Evolutionary conservation across 30 jellyfish, hydroid and myxozoan genomes (phyloP), one percentile per base, ranked within the genome.

Genomic region (Euphysa ruthae): DNA sequence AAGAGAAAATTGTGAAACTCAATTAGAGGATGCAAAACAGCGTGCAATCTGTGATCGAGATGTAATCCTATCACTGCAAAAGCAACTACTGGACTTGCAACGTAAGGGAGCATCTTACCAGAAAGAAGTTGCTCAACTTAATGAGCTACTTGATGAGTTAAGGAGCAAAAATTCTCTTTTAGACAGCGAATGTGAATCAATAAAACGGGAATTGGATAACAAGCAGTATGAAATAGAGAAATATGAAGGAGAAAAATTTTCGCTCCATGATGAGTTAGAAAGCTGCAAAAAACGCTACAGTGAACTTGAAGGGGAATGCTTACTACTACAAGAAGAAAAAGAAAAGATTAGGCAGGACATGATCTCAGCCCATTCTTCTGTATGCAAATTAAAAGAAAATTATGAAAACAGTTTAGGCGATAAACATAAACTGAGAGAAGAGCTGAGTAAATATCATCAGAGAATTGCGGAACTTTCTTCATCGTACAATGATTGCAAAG

Each of bases 321-420:
- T 87, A 23, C 49, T 79, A 0, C 91, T 80, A 3, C 97, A 87
- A 49, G 97, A 87, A 87, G 97, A 87, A 74, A 87, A 80, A 63
- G 97, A 87, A 38, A 83, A 80, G 44, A 30, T 87, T 33, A 66
- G 97, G 38, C 97, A 87, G 44, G 95, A 87, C 55, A 87, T 87
- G 97, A 82, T 81, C 73, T 82, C 82, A 35, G 66, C 97, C 1
- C 97, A 87, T 43, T 80, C 91, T 21, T 87, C 97, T 1, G 97
- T 87, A 0, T 87, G 97, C 71, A 92, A 93, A 14, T 63, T 87
- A 71, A 87, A 87, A 66, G 97, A 87, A 63, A 79, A 80, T 76
- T 87, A 87, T 69, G 97, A 87, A 33, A 72, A 73, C 15, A 87
- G 97, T 62, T 93, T 82, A 66, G 94, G 92, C 24, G 97, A 87